phyloP scores from a whole-genome alignment of 2,113 vertebrate genomes.

The Platysteira castanea region DNA sequence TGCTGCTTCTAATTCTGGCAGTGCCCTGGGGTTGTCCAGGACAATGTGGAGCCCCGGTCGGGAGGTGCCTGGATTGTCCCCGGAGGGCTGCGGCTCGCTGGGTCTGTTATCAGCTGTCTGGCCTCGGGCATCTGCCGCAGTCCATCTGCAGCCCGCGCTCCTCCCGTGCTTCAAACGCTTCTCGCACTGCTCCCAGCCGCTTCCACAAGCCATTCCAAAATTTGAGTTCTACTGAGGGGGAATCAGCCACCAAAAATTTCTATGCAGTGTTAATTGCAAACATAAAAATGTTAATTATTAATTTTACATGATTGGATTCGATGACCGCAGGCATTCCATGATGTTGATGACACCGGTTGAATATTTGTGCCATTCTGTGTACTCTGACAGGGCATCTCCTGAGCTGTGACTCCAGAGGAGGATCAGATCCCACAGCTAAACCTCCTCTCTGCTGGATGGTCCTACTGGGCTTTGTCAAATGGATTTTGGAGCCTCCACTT shows the following conservation, averaged over 20 bases:
- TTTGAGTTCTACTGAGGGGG: background rate
- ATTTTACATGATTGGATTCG: background rate
- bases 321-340: fast-evolving
- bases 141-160: background rate
- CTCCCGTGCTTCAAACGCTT: background rate
- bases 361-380: background rate
- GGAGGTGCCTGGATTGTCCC: background rate
- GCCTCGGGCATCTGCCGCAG: background rate
- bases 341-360: background rate
- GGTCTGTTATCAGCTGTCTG: background rate
- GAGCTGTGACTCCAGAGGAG: background rate
- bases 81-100: background rate
- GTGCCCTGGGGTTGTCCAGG: background rate
- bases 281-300: background rate
- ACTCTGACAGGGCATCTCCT: background rate
- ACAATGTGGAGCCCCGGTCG: background rate
- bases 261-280: background rate
- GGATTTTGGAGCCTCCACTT: background rate
- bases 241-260: background rate
- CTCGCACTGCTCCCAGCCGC: background rate
- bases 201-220: background rate
- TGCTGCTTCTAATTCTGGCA: background rate
- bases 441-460: background rate
- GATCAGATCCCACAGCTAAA: background rate
- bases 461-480: background rate